These are phyloP conservation scores for Enteromius mattozi DNA, from an alignment of 2,797 vertebrate species.

Conservation along the genomic window DNA sequence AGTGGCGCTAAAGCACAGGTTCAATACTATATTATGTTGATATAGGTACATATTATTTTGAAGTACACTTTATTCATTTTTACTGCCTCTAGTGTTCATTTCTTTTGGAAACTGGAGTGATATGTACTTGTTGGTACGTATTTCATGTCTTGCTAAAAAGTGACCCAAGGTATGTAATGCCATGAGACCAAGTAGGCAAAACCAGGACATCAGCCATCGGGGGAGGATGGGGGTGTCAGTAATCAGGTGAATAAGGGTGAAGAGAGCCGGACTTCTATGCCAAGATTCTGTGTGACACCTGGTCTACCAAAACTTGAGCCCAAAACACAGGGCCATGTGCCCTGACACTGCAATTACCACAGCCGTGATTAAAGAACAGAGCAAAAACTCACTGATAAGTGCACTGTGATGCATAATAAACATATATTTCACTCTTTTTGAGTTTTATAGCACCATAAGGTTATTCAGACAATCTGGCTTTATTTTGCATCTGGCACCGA, in stretches of 20 bases:
- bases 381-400: background rate
- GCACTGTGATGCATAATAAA: background rate
- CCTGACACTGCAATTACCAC: conserved; percentile 38
- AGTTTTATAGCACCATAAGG: background rate
- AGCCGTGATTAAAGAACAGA: background rate
- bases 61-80: too few species aligned
- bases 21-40: too few species aligned
- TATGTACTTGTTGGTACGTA: too few species aligned
- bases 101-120: too few species aligned
- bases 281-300: conserved; percentile 49
- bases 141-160: too few species aligned
- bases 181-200: background rate
- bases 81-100: too few species aligned
- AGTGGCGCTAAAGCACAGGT: too few species aligned
- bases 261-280: conserved; percentile 40
- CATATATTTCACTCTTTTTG: background rate
- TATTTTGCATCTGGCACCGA: background rate
- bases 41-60: too few species aligned
- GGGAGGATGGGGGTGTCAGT: background rate
- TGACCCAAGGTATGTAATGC: too few species aligned
- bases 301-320: conserved; percentile 37
- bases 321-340: conserved; percentile 33
- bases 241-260: conserved; percentile 16
- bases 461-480: conserved; percentile 1
- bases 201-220: background rate